Evolutionary conservation across 2,888 invertebrate genomes (phyloP).

Genomic region (Flexamia atlantica): DNA sequence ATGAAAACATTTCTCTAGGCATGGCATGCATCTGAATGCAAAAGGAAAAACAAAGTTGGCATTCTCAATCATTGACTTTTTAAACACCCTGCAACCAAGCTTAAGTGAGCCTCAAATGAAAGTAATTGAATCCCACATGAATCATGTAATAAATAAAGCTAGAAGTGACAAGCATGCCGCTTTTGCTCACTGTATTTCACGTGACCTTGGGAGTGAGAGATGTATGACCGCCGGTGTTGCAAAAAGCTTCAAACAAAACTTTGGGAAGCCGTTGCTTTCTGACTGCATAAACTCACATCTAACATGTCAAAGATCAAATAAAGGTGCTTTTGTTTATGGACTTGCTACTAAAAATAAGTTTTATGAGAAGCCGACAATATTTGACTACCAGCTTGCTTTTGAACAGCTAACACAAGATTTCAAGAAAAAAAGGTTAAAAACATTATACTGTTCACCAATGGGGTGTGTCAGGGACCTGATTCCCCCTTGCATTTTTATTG

Average conservation of each 20-base stretch:
- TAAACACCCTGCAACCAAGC: not conserved
- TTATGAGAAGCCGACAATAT: not conserved
- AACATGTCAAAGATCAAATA: not conserved
- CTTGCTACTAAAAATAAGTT: constrained; percentile 7
- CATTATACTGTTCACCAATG: constrained; percentile 12
- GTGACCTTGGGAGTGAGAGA: not conserved
- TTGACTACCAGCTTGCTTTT: not conserved
- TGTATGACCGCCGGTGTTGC: constrained; percentile 14
- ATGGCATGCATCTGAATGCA: constrained; percentile 1
- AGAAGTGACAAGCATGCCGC: not conserved
- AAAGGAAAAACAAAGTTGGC: constrained; percentile 8
- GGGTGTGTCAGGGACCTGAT: constrained; percentile 11
- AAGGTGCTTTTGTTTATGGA: constrained; percentile 1
- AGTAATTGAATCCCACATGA: not conserved
- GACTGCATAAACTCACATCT: not conserved
- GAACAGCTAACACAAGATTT: not conserved
- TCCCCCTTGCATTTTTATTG: not conserved
- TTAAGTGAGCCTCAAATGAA: not conserved
- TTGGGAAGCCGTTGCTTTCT: constrained; percentile 1
- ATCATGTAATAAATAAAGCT: not conserved
- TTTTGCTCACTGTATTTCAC: not conserved
- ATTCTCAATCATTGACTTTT: not conserved
- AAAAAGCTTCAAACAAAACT: not conserved
- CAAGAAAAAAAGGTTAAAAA: not conserved
- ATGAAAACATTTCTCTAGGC: constrained; percentile 4